Conservation (phyloP, 2,888 invertebrate species). For the Diploptera punctata region DNA sequence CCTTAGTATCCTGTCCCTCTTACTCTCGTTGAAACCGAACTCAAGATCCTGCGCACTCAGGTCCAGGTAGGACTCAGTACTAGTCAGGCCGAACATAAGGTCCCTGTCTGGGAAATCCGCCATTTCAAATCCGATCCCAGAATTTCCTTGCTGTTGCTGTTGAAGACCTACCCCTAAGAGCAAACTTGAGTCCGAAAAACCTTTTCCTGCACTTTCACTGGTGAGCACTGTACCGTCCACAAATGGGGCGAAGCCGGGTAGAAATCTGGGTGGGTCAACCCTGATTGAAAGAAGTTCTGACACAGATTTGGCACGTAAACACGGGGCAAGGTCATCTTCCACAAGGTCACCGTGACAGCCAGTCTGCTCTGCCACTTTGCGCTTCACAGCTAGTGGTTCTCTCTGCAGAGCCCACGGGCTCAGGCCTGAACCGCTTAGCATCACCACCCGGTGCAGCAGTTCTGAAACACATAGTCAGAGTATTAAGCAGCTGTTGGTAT, state of each 20-base stretch:
- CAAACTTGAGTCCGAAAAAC: constrained; percentile 45
- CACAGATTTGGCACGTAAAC: constrained; percentile 79
- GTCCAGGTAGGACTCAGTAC: constrained; percentile 82
- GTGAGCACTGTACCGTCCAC: constrained; percentile 86
- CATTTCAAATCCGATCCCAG: constrained; percentile 59
- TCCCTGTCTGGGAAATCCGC: constrained; percentile 84
- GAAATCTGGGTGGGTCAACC: constrained; percentile 81
- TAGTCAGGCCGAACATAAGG: constrained; percentile 84
- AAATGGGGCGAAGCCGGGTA: constrained; percentile 93
- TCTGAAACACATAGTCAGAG: no score
- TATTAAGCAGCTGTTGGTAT: no score
- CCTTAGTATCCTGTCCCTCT: constrained; percentile 76
- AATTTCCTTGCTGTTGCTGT: constrained; percentile 44
- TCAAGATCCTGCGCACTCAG: constrained; percentile 79
- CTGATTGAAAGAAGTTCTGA: constrained; percentile 74
- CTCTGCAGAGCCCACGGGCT: constrained; percentile 92
- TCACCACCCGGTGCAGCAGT: constrained; percentile 83
- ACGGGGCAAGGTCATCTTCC: constrained; percentile 84
- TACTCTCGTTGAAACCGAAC: constrained; percentile 87
- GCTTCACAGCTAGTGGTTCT: constrained; percentile 81
- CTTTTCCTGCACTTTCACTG: constrained; percentile 32
- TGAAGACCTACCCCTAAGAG: constrained; percentile 42
- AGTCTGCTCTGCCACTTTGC: constrained; percentile 81
- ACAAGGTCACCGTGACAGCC: constrained; percentile 83
- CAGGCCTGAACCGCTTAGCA: constrained; percentile 88